phyloP scores from a whole-genome alignment of 2,888 invertebrate species.

The Phlogophora meticulosa region DNA sequence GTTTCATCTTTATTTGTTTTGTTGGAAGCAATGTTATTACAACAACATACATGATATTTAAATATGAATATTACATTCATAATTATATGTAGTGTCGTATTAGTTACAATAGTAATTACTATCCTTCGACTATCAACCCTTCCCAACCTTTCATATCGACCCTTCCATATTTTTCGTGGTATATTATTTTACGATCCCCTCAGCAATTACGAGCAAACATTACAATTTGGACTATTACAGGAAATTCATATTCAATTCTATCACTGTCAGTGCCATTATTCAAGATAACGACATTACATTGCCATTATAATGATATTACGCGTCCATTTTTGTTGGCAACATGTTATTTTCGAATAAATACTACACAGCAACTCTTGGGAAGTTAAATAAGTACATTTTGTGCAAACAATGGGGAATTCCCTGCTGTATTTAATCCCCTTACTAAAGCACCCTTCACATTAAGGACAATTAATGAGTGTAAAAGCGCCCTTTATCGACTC shows the following conservation, averaged over 20 bases:
- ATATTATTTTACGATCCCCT: constrained; percentile 29
- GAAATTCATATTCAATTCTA: constrained; percentile 54
- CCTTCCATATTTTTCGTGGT: constrained; percentile 9
- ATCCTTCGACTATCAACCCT: constrained; percentile 7
- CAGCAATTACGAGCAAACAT: constrained; percentile 24
- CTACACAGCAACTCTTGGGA: constrained; percentile 74
- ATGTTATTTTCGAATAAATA: constrained; percentile 66
- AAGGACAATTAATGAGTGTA: constrained; percentile 88
- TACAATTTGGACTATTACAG: constrained; percentile 33
- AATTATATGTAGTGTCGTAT: not conserved
- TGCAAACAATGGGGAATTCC: constrained; percentile 83
- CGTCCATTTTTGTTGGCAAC: constrained; percentile 60
- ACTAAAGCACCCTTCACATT: constrained; percentile 81
- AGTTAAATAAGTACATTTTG: constrained; percentile 87
- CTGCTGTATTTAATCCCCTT: constrained; percentile 79
- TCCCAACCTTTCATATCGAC: constrained; percentile 7
- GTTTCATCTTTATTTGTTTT: constrained; percentile 51
- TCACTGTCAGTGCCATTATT: constrained; percentile 49
- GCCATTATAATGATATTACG: constrained; percentile 61
- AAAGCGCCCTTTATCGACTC: constrained; percentile 85
- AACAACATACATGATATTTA: not conserved
- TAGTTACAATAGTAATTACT: not conserved
- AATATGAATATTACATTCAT: not conserved
- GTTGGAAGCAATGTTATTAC: not conserved
- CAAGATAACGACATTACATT: constrained; percentile 59